Conservation (phyloP, 2,888 invertebrate genomes). For the Eilema griseolum region DNA sequence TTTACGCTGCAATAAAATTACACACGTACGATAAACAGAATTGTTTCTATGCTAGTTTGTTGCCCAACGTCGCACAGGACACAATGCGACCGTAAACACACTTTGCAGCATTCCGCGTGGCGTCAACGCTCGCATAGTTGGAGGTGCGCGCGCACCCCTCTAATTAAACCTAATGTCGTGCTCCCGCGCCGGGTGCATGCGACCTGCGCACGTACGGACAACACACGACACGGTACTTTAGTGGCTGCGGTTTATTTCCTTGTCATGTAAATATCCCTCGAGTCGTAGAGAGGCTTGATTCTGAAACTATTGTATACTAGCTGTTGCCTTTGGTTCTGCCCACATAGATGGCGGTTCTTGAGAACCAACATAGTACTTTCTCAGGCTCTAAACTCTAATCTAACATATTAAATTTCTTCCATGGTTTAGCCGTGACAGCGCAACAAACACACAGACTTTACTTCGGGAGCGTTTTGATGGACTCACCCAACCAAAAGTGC, state of each 20-base stretch:
- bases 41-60: neutral
- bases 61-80: neutral
- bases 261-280: neutral
- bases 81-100: conserved; percentile 15
- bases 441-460: too few relatives aligned
- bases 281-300: neutral
- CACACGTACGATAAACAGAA: neutral
- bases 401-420: too few relatives aligned
- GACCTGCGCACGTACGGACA: conserved; percentile 1
- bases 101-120: conserved; percentile 7
- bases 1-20: neutral
- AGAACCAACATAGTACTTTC: too few relatives aligned
- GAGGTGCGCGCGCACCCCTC: conserved; percentile 27
- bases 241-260: neutral
- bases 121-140: conserved; percentile 13
- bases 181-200: conserved; percentile 14
- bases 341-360: too few relatives aligned
- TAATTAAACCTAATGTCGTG: conserved; percentile 42
- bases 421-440: too few relatives aligned
- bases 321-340: neutral
- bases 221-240: conserved; percentile 11
- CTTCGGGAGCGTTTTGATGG: too few relatives aligned
- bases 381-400: too few relatives aligned
- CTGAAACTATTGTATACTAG: neutral
- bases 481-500: too few relatives aligned